Base-by-base conservation (phyloP, 2,888 invertebrate species). In the Epistrophella euchroma region DNA sequence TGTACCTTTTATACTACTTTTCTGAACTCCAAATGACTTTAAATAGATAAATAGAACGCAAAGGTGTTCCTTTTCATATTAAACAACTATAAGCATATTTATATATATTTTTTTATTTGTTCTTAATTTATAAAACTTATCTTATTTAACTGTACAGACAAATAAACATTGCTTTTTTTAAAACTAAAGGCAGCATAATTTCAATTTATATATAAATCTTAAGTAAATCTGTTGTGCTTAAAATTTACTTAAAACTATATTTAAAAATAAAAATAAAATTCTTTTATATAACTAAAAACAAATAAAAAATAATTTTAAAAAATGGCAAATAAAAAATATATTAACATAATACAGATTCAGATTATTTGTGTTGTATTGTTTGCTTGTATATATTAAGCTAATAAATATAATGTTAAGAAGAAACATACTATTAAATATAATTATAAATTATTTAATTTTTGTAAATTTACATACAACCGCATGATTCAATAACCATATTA, bases 401-500 rank as follows among this genome's bases (percentile, higher is more conserved):
- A 32, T 25, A 37, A 70, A 76, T 82, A 9, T 68, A 78, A 76
- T 68, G 56, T 75, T 66, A 78, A 32, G 13, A 50, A 71, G 64
- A 74, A 43, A 58, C 37, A 17, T 22, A 25, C 15, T 37, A 47
- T 22, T 40, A 37, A 50, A 37, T 52, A 40, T 58, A 40, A 40
- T 71, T 43, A 32, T 72, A 37, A 43, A 25, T 71, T 19, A 45
- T 55, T 64, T 17, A 22, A 35, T 35, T 15, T 45, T 32, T 45
- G 17, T 37, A 19, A 13, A 9, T 47, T 78, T 93, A 97, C 96
- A 97, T 96, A 90, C 98, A 98, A 19, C 97, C 97, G 91, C 98
- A 98, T 7, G 96, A 95, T 89, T 97, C 97, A n/a, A 97, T 97
- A 50, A 97, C 96, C 97, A 98, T 97, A 89, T 97, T 97, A 0